Evolutionary conservation across 2,797 vertebrate species (phyloP).

Genomic region (Pseudomugil gertrudae): DNA sequence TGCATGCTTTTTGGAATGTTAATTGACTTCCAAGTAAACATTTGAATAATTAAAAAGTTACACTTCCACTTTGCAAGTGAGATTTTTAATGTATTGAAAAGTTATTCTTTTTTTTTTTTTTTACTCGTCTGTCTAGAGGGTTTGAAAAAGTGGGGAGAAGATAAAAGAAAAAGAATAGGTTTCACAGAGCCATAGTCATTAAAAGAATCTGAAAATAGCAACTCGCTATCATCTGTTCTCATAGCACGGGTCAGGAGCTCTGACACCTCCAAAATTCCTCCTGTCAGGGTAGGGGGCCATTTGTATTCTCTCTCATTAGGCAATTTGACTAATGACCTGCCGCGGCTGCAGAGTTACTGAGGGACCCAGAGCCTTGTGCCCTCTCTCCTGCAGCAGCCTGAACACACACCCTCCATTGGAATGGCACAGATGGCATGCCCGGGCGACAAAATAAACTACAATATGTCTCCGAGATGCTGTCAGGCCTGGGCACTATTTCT

Average conservation of each 20-base stretch:
- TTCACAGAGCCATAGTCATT: constrained; percentile 84
- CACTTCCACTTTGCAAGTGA: constrained; percentile 54
- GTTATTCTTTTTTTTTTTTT: constrained; percentile 32
- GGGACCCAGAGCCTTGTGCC: constrained; percentile 76
- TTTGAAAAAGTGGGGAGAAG: constrained; percentile 61
- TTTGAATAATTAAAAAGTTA: constrained; percentile 73
- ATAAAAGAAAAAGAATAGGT: constrained; percentile 80
- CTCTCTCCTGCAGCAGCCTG: constrained; percentile 75
- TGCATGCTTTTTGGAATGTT: constrained; percentile 44
- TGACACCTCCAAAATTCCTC: constrained; percentile 86
- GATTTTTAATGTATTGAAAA: constrained; percentile 55
- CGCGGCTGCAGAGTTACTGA: constrained; percentile 75
- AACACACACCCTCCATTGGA: constrained; percentile 74
- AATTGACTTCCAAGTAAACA: constrained; percentile 71
- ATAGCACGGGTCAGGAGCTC: constrained; percentile 84
- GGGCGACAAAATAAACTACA: constrained; percentile 82
- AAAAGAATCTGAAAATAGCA: constrained; percentile 89
- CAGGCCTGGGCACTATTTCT: constrained; percentile 79
- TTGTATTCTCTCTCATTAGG: constrained; percentile 86
- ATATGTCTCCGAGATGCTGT: constrained; percentile 84
- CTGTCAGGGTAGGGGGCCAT: constrained; percentile 79
- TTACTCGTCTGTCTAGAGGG: constrained; percentile 56
- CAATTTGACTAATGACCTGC: constrained; percentile 83
- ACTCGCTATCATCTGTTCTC: constrained; percentile 86
- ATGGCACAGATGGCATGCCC: constrained; percentile 87